Conservation (phyloP, 1,140 invertebrate genomes). For the Frieseomelitta varia region DNA sequence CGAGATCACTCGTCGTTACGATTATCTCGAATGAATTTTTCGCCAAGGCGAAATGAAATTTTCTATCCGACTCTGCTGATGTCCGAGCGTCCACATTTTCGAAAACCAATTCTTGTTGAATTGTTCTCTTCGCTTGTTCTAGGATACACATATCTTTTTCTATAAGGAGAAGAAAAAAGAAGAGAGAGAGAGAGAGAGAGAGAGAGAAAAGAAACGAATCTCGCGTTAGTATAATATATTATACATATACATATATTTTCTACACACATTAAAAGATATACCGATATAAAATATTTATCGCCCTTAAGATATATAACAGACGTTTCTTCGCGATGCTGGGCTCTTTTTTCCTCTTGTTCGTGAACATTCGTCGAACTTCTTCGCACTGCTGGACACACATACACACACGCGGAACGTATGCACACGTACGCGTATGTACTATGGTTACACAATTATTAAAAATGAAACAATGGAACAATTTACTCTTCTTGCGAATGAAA, state of each 20-base stretch:
- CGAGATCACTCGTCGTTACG: not conserved
- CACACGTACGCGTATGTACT: no score
- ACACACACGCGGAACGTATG: not conserved
- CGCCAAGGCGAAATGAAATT: not conserved
- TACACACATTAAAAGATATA: conserved; percentile 31
- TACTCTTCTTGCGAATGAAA: not conserved
- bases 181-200: no score
- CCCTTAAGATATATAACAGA: not conserved
- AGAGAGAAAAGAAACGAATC: not conserved
- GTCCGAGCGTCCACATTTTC: conserved; percentile 1
- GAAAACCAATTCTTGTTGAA: conserved; percentile 2
- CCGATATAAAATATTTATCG: conserved; percentile 36
- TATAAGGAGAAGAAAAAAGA: not conserved
- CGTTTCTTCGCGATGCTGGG: conserved; percentile 26
- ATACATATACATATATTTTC: conserved; percentile 48
- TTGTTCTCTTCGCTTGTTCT: conserved; percentile 39
- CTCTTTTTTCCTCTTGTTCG: conserved; percentile 34
- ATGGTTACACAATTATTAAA: not conserved
- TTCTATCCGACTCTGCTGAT: conserved; percentile 41
- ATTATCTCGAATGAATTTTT: not conserved
- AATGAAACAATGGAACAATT: not conserved
- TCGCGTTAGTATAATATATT: conserved; percentile 43
- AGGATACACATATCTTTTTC: conserved; percentile 50
- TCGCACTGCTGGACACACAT: not conserved
- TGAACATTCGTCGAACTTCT: conserved; percentile 14